These are phyloP conservation scores for Gandaritis pyraliata DNA, from an alignment of 2,888 invertebrate genomes.

Conservation along the genomic window DNA sequence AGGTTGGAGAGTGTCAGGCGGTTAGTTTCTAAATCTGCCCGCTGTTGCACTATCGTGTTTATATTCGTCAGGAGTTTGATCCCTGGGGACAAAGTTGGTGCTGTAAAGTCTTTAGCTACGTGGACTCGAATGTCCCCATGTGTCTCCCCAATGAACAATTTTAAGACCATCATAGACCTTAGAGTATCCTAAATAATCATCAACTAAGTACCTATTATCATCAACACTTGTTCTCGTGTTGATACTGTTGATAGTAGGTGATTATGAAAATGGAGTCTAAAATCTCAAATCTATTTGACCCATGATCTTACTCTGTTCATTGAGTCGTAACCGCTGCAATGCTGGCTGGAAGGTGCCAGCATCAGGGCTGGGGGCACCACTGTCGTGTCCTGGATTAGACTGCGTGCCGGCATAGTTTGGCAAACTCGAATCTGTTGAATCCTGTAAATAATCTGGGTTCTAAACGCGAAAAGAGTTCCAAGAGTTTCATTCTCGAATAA, in stretches of 20 bases:
- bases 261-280: too few relatives aligned
- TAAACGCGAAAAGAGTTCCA: too few relatives aligned
- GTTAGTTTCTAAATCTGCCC: slow-evolving; percentile 73
- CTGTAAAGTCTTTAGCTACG: too few relatives aligned
- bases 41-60: slow-evolving; percentile 75
- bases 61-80: slow-evolving; percentile 77
- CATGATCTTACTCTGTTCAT: slow-evolving; percentile 69
- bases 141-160: too few relatives aligned
- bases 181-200: too few relatives aligned
- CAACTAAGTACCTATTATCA: too few relatives aligned
- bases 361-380: slow-evolving; percentile 77
- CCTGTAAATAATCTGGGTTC: slow-evolving; percentile 46
- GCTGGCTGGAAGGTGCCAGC: slow-evolving; percentile 69
- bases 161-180: too few relatives aligned
- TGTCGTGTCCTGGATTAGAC: slow-evolving; percentile 65
- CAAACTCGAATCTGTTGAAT: slow-evolving; percentile 59
- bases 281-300: too few relatives aligned
- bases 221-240: too few relatives aligned
- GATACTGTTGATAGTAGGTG: too few relatives aligned
- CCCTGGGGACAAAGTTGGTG: slow-evolving; percentile 50
- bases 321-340: slow-evolving; percentile 67
- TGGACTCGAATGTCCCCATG: too few relatives aligned
- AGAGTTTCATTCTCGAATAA: too few relatives aligned
- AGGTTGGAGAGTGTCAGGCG: slow-evolving; percentile 66
- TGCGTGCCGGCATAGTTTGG: slow-evolving; percentile 56